phyloP scores from a whole-genome alignment of 2,113 vertebrate genomes.

The Salvelinus namaycush region DNA sequence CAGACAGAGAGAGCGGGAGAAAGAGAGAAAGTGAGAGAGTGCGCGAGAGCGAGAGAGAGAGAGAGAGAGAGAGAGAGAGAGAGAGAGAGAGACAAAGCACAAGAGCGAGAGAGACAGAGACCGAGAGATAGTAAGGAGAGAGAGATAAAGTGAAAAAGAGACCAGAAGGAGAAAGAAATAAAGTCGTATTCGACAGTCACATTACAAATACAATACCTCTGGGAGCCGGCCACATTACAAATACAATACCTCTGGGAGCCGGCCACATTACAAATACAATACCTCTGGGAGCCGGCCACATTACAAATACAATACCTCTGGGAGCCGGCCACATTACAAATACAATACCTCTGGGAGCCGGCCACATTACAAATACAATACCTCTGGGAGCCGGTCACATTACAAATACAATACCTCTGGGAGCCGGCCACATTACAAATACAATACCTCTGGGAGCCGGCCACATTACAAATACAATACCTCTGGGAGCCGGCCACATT shows the following conservation, averaged over 20 bases:
- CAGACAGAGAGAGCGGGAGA: neutral
- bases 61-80: neutral
- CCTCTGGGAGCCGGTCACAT: conserved; percentile 35
- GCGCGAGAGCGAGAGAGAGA: neutral
- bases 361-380: conserved; percentile 36
- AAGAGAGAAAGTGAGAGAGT: neutral
- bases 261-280: conserved; percentile 37
- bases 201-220: conserved; percentile 33
- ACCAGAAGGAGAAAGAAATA: neutral
- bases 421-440: conserved; percentile 37
- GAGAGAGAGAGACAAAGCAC: neutral
- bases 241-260: conserved; percentile 24
- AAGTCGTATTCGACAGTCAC: conserved; percentile 14
- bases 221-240: conserved; percentile 32
- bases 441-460: conserved; percentile 24
- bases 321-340: conserved; percentile 39
- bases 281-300: conserved; percentile 28
- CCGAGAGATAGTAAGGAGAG: neutral
- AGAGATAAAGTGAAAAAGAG: neutral
- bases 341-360: conserved; percentile 23
- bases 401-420: conserved; percentile 30
- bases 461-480: conserved; percentile 39
- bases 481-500: conserved; percentile 32
- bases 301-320: conserved; percentile 31
- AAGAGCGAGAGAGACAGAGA: neutral